Evolutionary conservation across 30 jellyfish, hydroid and myxozoan species (phyloP).

Genomic region (Chrysaora quinquecirrha): DNA sequence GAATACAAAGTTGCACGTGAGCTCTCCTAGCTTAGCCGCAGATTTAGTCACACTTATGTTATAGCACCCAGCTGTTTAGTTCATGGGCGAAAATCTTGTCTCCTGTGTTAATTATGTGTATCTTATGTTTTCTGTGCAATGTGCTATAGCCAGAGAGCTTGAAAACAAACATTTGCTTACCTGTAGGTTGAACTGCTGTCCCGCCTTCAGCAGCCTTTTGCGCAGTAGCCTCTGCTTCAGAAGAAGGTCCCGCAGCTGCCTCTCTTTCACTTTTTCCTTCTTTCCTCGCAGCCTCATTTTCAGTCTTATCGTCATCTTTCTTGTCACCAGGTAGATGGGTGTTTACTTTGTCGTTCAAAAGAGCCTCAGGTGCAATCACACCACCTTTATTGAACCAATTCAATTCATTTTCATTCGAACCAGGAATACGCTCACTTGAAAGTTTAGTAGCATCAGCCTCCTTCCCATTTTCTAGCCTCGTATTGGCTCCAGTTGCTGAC

Average conservation of each 20-base stretch:
- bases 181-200: no score
- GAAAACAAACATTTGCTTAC: no score
- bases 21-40: no score
- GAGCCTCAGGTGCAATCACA: slow-evolving; percentile 9
- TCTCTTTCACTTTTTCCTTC: not conserved
- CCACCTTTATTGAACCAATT: slow-evolving; percentile 1
- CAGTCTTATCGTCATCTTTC: slow-evolving; percentile 41
- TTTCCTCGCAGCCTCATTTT: slow-evolving; percentile 12
- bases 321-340: slow-evolving; percentile 14
- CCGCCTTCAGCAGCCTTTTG: slow-evolving; percentile 14
- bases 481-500: not conserved
- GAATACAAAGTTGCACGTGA: no score
- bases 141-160: no score
- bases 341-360: not conserved
- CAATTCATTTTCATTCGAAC: not conserved
- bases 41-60: no score
- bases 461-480: not conserved
- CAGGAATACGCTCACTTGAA: no score
- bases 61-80: no score
- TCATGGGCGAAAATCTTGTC: no score
- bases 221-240: slow-evolving; percentile 1
- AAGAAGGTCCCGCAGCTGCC: not conserved
- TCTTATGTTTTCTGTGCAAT: no score
- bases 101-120: no score
- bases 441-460: not conserved